Base-by-base conservation (phyloP, 2,113 vertebrate genomes). In the Argyrosomus japonicus region DNA sequence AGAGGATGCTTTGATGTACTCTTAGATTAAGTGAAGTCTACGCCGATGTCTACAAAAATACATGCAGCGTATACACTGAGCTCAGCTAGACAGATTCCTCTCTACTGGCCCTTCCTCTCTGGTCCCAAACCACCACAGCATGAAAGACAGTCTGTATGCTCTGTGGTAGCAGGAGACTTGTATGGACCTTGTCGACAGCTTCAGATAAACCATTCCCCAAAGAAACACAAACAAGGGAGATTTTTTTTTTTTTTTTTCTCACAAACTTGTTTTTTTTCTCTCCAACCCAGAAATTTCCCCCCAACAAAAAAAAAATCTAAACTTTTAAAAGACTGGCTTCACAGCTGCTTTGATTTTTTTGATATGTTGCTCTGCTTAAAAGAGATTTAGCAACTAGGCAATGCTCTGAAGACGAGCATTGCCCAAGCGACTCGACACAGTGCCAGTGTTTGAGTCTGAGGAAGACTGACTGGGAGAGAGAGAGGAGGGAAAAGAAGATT, bases 1-100 rank as follows among this genome's bases (percentile, higher is more conserved):
- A 87, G 82, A 85, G 84, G 90, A 92, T 78, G 92, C 95, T 96
- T 96, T 96, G 94, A 96, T 96, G 95, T 95, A 89, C 93, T 93
- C 85, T 94, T 94, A 95, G 93, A 95, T 95, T 90, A 94, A 95
- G 91, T 77, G 86, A 94, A 94, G 92, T 94, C 90, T 94, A 92
- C 89, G 83, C 82, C 77, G 73, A 94, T 94, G 92, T 91, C 92
- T 94, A 93, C 92, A 94, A 90, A 95, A 94, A 94, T 93, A 93
- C 88, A 93, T 56, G 87, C 78, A 88, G 89, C 64, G 77, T 80
- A 72, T 75, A 88, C 80, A 86, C 89, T 70, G 82, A 89, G 90
- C 89, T 86, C 88, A 64, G 83, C 78, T 56, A 86, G 88, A 91
- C 87, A 67, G 81, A 87, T 85, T 85, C 79, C 87, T 85, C 91